These are phyloP conservation scores for Alsophila aescularia DNA, from an alignment of 2,888 invertebrate genomes.

Conservation along the genomic window DNA sequence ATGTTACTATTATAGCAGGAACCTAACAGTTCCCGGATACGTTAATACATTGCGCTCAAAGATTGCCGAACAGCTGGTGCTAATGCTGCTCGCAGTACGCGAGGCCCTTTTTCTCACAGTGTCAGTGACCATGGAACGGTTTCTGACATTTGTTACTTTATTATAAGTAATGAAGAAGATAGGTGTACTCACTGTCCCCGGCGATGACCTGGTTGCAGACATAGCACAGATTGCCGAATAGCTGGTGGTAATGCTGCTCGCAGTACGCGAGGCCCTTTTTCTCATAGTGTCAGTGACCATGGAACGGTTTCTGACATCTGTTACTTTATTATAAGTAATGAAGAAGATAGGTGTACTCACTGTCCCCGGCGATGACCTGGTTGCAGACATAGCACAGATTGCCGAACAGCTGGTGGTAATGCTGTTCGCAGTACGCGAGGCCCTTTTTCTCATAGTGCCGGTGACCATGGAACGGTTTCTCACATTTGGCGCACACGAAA, in stretches of 20 bases:
- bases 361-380: constrained; percentile 98
- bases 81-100: constrained; percentile 99
- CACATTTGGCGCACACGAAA: constrained; percentile 99
- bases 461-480: constrained; percentile 99
- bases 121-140: constrained; percentile 99
- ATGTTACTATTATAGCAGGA: too few relatives aligned
- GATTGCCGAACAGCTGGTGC: constrained; percentile 99
- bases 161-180: background rate
- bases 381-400: constrained; percentile 99
- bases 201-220: constrained; percentile 99
- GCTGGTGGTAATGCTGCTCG: constrained; percentile 99
- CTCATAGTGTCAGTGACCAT: constrained; percentile 99
- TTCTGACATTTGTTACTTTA: constrained; percentile 94
- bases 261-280: constrained; percentile 99
- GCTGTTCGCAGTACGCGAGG: constrained; percentile 99
- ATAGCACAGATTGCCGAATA: constrained; percentile 99
- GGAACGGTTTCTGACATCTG: constrained; percentile 99
- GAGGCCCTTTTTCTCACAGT: constrained; percentile 99
- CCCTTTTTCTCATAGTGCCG: constrained; percentile 99
- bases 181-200: constrained; percentile 92
- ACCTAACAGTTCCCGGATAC: too few relatives aligned
- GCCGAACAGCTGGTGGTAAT: constrained; percentile 99
- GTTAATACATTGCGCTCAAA: too few relatives aligned
- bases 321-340: background rate
- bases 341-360: constrained; percentile 80